Conservation (phyloP, 2,797 vertebrate genomes). For the Urocyon cinereoargenteus region DNA sequence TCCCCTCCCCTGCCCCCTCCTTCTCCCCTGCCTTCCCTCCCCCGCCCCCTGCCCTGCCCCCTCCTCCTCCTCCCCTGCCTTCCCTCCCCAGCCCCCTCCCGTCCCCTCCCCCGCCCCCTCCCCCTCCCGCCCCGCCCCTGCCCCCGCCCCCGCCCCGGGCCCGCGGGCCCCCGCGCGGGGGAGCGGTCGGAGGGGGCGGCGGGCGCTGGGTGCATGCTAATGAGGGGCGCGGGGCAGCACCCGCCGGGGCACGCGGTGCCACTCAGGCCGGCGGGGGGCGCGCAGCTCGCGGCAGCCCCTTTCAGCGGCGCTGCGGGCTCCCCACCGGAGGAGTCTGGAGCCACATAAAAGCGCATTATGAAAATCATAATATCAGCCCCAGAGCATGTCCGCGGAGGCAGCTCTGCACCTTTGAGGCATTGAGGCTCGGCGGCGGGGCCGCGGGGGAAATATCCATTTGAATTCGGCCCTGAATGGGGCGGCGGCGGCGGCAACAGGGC, state of each 20-base stretch:
- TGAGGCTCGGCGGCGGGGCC: conserved; percentile 88
- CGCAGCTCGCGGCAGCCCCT: conserved; percentile 85
- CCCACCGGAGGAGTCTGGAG: conserved; percentile 89
- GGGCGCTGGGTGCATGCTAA: conserved; percentile 78
- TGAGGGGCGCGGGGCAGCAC: conserved; percentile 52
- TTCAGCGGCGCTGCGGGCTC: conserved; percentile 90
- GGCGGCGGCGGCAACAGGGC: conserved; percentile 85
- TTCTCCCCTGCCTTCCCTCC: too few species aligned
- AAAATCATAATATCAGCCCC: conserved; percentile 91
- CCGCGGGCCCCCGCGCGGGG: too few species aligned
- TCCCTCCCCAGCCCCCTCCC: too few species aligned
- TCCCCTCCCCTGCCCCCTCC: too few species aligned
- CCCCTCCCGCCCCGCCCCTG: too few species aligned
- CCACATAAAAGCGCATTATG: conserved; percentile 91
- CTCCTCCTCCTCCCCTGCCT: too few species aligned
- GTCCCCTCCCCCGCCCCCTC: too few species aligned
- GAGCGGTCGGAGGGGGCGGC: too few species aligned
- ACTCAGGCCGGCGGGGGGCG: conserved; percentile 89
- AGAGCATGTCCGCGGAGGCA: conserved; percentile 89
- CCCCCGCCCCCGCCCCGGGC: too few species aligned
- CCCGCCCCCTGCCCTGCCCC: too few species aligned
- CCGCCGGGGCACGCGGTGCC: conserved; percentile 87
- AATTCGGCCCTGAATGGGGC: conserved; percentile 87
- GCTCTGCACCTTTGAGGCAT: conserved; percentile 89
- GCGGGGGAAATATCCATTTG: conserved; percentile 89